Base-by-base conservation (phyloP, 1,140 invertebrate genomes). In the Drosophila kepulauana region DNA sequence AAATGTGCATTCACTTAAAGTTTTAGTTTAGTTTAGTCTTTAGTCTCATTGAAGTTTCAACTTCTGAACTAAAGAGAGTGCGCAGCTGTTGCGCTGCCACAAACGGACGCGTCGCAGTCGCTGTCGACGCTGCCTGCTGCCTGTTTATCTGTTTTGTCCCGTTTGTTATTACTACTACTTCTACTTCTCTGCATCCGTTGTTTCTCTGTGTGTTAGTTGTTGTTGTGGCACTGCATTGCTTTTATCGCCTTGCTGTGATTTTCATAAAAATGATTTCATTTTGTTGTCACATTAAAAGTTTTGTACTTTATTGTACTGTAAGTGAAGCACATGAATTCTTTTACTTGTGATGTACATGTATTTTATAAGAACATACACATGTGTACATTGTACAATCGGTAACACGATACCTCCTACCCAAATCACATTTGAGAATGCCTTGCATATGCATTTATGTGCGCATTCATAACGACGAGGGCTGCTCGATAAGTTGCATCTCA, bases 111-210 rank as follows among this genome's bases (percentile, higher is more conserved):
- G 52, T 35, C 51, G 30, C n/a, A 2, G 52, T 56, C 33, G 35
- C 8, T 33, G 16, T 20, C 10, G 45, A 33, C 15, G 38, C 35
- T 78, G 65, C 70, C 49, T 74, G 52, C 72, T 52, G 56, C 59
- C 61, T 61, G 51, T 78, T 82, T 77, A 79, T 82, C 71, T 82
- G 65, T 61, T 62, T 69, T 67, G 75, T 70, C 54, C 66, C 73
- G 77, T 79, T 87, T 86, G 79, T 86, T 79, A 48, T 79, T 79
- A 67, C 66, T 54, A 8, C 62, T 79, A 54, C 57, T 65, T 70
- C 65, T 72, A 38, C 75, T 79, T 64, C 68, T 67, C 74, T 78
- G 84, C 82, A 86, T 86, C 82, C 76, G 76, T 45, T 68, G 70
- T 58, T 59, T 52, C 63, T 58, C 43, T 59, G 20, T 16, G 51